A percentile compares a stretch with the other conserved stretches of the same genome.
phyloP scores from a whole-genome alignment of 2,113 vertebrate genomes.

The Brachyhypopomus gauderio region DNA sequence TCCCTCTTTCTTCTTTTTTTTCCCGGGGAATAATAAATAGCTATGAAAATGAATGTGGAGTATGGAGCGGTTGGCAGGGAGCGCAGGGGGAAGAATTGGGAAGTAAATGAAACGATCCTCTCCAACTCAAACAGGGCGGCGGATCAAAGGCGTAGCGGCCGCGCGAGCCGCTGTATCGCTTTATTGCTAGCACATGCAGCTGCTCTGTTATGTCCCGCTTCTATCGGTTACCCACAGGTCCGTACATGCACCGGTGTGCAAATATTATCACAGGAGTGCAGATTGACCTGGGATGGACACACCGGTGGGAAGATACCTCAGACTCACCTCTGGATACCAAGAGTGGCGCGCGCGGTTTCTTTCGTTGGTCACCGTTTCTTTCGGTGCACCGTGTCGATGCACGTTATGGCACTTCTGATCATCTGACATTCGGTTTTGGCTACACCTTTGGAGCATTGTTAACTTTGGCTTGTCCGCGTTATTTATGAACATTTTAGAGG shows the following conservation, averaged over 20 bases:
- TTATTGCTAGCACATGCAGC: slow-evolving; percentile 68
- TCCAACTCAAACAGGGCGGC: slow-evolving; percentile 67
- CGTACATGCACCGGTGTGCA: slow-evolving; percentile 55
- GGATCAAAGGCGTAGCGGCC: slow-evolving; percentile 58
- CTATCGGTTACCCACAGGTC: slow-evolving; percentile 48
- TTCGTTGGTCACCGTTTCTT: not conserved
- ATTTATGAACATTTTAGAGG: slow-evolving; percentile 26
- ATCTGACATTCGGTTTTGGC: not conserved
- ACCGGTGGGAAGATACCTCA: slow-evolving; percentile 20
- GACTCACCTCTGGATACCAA: not conserved
- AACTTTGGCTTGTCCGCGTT: slow-evolving; percentile 21
- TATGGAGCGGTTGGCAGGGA: slow-evolving; percentile 71
- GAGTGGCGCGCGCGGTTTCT: not conserved
- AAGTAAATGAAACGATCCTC: slow-evolving; percentile 62
- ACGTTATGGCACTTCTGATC: slow-evolving; percentile 8
- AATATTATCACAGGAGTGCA: slow-evolving; percentile 56
- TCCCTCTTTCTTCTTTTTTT: slow-evolving; percentile 18
- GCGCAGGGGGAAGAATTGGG: slow-evolving; percentile 61
- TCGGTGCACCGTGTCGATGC: too few species aligned
- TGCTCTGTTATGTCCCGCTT: slow-evolving; percentile 58
- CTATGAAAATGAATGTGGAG: slow-evolving; percentile 70
- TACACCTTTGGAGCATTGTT: slow-evolving; percentile 1
- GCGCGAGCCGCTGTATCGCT: slow-evolving; percentile 62
- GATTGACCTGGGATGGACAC: slow-evolving; percentile 40
- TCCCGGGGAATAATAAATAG: slow-evolving; percentile 71